Base-by-base conservation (phyloP, 2,113 vertebrate genomes). In the Onychorhynchus coronatus region DNA sequence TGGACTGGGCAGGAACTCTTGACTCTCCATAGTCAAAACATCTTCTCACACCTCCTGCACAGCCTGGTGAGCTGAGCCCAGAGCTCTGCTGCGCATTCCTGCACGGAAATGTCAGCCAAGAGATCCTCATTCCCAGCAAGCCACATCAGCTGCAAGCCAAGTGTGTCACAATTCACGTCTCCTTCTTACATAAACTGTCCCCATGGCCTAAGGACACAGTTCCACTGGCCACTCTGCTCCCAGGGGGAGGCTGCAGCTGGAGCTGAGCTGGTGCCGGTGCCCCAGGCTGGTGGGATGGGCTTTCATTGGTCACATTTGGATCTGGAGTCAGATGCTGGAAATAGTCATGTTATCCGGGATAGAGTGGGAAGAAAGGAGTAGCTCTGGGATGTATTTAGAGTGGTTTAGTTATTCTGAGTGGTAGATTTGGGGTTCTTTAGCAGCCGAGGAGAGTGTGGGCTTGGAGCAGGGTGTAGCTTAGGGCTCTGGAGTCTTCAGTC, bases 221-320 rank as follows among this genome's bases (percentile, higher is more conserved):
- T 61, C 35, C 59, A 30, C 12, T 14, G 67, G n/a, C 20, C n/a
- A 18, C 30, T 22, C 39, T 66, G 74, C 8, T 67, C 79, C 71
- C 50, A 21, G 21, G 9, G n/a, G 67, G 25, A n/a, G 21, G 37
- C 14, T n/a, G 53, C 39, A 39, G 25, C 44, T 65, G 67, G 21
- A 33, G 80, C 84, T 66, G 49, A 76, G 63, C 56, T 53, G 80
- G 2, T 25, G 87, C 20, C 10, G 2, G 6, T n/a, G 37, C 39
- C 46, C 33, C 50, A 9, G 77, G 35, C 35, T 72, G 71, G 44
- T 8, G 68, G 58, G 10, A 7, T n/a, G n/a, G 47, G 22, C 12
- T 14, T 71, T 35, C 44, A 4, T 5, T 14, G 72, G 7, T 50
- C 52, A 27, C 10, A 5, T 1, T 14, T 0, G 9, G 28, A 21